Base-by-base conservation (phyloP, 2,113 vertebrate species). In the Manacus vitellinus region DNA sequence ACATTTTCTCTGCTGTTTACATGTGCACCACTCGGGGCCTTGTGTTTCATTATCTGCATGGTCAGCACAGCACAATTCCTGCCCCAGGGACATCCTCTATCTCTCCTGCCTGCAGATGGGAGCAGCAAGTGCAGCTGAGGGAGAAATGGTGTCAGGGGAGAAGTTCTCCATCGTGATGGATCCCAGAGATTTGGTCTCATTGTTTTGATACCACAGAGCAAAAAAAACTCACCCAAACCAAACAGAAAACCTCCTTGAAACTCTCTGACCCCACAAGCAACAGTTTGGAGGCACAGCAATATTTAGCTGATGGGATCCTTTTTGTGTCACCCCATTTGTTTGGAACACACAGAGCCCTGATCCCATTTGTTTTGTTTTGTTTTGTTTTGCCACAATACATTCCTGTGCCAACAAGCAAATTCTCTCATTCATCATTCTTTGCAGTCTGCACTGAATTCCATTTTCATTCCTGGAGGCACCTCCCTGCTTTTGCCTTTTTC, bases 381-480 rank as follows among this genome's bases (percentile, higher is more conserved):
- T 70, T 70, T 46, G 44, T 51, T 85, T 77, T 85, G 62, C 55
- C 54, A 73, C 37, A 19, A 24, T 15, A 41, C 3, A 3, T 68
- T 76, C 81, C 66, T 56, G 70, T 85, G 63, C 85, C 92, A 95
- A 47, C 39, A 79, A 75, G 62, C 78, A 92, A 83, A 54, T 92
- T 90, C 92, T 86, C 59, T 82, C 68, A 47, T 91, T 92, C 63
- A 35, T 94, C 83, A 66, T 80, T 76, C 71, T 58, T 73, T 77
- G 55, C 67, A 90, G 82, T 70, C 41, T 66, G 62, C 75, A 58
- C 27, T 80, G 63, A 93, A 70, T 94, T 83, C 49, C 15, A 13
- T 70, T 94, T 91, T 77, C 72, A 43, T 77, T 90, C 72, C 71
- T 59, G 12, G 37, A 72, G 84, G 47, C 52, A 58, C 17, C 28